These are phyloP conservation scores for Acipenser ruthenus DNA, from an alignment of 2,797 vertebrate species.

Conservation along the genomic window DNA sequence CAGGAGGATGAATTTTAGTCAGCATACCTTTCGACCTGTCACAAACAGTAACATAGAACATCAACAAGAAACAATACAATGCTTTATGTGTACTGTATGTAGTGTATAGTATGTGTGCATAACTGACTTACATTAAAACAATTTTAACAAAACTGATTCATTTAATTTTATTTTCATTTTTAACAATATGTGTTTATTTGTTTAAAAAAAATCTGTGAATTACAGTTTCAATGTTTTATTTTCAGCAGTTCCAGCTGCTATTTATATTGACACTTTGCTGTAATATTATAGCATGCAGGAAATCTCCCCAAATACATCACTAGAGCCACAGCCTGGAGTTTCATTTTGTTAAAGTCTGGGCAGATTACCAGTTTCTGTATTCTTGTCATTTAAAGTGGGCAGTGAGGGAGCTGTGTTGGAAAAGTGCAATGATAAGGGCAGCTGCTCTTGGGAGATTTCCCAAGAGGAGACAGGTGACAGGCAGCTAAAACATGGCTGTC, in stretches of 20 bases:
- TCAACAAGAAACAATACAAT: too few relatives aligned
- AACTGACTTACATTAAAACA: not conserved
- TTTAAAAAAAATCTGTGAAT: not conserved
- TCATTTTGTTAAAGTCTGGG: constrained; percentile 64
- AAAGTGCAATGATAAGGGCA: constrained; percentile 64
- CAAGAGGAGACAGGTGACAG: constrained; percentile 52
- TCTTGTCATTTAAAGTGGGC: constrained; percentile 57
- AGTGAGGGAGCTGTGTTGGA: constrained; percentile 32
- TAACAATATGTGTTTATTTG: constrained; percentile 11
- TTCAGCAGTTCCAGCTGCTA: constrained; percentile 34
- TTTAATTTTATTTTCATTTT: constrained; percentile 10
- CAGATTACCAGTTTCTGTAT: constrained; percentile 52
- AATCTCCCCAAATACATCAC: constrained; percentile 48
- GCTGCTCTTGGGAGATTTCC: constrained; percentile 68
- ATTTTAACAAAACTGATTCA: not conserved
- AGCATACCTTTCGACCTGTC: too few relatives aligned
- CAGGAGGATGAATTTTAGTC: too few relatives aligned
- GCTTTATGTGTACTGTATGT: not conserved
- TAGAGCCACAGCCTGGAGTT: constrained; percentile 40
- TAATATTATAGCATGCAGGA: constrained; percentile 46
- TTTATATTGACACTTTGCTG: constrained; percentile 38
- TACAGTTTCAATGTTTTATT: constrained; percentile 21
- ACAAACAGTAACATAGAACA: too few relatives aligned
- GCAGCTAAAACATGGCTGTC: constrained; percentile 38
- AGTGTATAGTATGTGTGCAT: not conserved